These are phyloP conservation scores for Orthosia incerta DNA, from an alignment of 2,888 invertebrate genomes.

Conservation along the genomic window DNA sequence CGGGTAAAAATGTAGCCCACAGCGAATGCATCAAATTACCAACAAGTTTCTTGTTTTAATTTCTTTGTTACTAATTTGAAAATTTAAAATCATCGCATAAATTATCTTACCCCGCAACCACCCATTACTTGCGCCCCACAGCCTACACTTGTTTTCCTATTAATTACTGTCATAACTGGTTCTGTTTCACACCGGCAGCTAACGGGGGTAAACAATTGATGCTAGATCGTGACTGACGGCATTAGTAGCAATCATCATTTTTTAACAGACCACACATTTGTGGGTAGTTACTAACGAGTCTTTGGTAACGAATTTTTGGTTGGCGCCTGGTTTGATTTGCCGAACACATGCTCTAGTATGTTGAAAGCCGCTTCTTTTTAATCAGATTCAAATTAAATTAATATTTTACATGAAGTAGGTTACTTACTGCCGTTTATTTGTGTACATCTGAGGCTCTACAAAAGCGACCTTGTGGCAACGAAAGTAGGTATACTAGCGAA, in stretches of 20 bases:
- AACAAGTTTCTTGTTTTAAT: too few species aligned
- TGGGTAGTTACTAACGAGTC: neutral
- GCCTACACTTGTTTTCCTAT: conserved; percentile 59
- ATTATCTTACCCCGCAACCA: neutral
- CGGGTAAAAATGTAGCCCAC: too few species aligned
- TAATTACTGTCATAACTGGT: conserved; percentile 65
- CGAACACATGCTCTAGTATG: too few species aligned
- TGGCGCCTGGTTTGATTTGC: neutral
- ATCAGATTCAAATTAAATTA: too few species aligned
- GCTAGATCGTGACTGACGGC: conserved; percentile 59
- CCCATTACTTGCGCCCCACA: conserved; percentile 20
- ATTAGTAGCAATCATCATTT: conserved; percentile 59
- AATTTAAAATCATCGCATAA: neutral
- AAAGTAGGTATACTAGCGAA: too few species aligned
- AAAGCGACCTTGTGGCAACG: too few species aligned
- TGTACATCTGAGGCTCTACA: too few species aligned
- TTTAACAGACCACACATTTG: conserved; percentile 39
- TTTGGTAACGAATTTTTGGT: neutral
- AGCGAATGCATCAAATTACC: too few species aligned
- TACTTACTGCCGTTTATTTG: too few species aligned
- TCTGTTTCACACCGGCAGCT: conserved; percentile 57
- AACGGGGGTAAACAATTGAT: conserved; percentile 57
- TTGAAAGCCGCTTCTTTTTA: too few species aligned
- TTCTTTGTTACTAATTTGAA: too few species aligned
- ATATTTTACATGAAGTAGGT: too few species aligned